Evolutionary conservation across 2,888 invertebrate genomes (phyloP), one percentile per base, ranked within the genome.

Genomic region (Gastrophysa polygoni): DNA sequence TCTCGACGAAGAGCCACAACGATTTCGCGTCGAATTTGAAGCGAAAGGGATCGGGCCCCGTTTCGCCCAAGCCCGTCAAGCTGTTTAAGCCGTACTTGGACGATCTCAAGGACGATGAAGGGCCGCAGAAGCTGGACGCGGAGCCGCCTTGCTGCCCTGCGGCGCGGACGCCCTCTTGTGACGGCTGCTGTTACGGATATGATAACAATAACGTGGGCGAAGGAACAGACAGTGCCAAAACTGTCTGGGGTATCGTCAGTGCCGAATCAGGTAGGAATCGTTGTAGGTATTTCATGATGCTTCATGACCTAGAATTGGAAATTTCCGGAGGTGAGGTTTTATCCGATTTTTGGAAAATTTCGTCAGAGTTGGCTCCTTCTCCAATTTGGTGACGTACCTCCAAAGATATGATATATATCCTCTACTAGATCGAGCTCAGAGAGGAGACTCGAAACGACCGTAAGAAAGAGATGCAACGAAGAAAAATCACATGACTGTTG

Each of bases 61-160:
- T 24, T 5, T 66, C 70, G 54, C 78, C 82, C 48, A 88, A 87
- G 79, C 89, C 91, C 56, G 88, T 90, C 72, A 91, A 91, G 77
- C 82, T 91, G 43, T 92, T 92, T 81, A 89, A 91, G 76, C 92
- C 91, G 28, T 92, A 91, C 79, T 83, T 91, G 54, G 84, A 90
- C 66, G 90, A 89, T 73, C 86, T 89, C 46, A 85, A 85, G 59
- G 84, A 68, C 57, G 28, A 62, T 1, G 64, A 61, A 60, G 67
- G 20, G 68, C 69, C 47, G 60, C 57, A 46, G 57, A 28, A 57
- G 75, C 64, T 68, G 14, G 66, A 67, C n/a, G n/a, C n/a, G n/a
- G n/a, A n/a, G 24, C 48, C 67, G 3, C 65, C 70, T 16, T 75
- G 84, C 84, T 79, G 82, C 82, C 59, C 65, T 7, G 61, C 61